Conservation (phyloP, 1,140 invertebrate genomes). For the Rhopalosiphum maidis region DNA sequence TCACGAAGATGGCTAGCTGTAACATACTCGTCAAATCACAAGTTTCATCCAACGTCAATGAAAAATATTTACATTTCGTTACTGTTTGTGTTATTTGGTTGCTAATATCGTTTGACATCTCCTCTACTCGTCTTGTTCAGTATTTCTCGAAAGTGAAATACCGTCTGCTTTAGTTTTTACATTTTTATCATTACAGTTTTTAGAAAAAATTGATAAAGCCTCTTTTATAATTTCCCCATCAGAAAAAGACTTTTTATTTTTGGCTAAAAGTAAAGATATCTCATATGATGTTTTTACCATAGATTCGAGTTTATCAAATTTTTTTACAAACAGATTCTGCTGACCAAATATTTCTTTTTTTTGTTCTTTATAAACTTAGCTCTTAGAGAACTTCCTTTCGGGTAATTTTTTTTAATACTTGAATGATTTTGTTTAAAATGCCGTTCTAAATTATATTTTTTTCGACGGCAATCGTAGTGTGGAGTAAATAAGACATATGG, state of each 20-base stretch:
- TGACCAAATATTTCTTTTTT: too few species aligned
- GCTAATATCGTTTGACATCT: constrained; percentile 37
- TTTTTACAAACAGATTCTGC: too few species aligned
- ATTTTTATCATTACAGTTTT: constrained; percentile 2
- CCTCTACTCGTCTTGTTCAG: not conserved
- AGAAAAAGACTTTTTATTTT: not conserved
- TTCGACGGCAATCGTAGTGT: not conserved
- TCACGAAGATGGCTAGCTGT: constrained; percentile 26
- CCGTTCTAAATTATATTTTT: constrained; percentile 15
- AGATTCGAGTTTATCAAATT: not conserved
- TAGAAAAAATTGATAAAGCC: not conserved
- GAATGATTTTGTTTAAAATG: constrained; percentile 9
- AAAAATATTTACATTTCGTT: constrained; percentile 31
- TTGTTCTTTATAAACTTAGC: too few species aligned
- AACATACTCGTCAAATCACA: constrained; percentile 46
- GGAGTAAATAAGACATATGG: not conserved
- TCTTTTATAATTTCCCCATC: not conserved
- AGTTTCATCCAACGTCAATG: constrained; percentile 51
- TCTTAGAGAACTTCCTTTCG: too few species aligned
- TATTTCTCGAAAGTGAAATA: not conserved
- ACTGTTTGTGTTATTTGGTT: constrained; percentile 15
- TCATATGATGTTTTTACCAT: not conserved
- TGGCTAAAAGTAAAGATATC: not conserved
- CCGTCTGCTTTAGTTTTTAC: not conserved
- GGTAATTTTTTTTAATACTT: not conserved